phyloP scores from a whole-genome alignment of 2,797 vertebrate species.

The Carcharodon carcharias region DNA sequence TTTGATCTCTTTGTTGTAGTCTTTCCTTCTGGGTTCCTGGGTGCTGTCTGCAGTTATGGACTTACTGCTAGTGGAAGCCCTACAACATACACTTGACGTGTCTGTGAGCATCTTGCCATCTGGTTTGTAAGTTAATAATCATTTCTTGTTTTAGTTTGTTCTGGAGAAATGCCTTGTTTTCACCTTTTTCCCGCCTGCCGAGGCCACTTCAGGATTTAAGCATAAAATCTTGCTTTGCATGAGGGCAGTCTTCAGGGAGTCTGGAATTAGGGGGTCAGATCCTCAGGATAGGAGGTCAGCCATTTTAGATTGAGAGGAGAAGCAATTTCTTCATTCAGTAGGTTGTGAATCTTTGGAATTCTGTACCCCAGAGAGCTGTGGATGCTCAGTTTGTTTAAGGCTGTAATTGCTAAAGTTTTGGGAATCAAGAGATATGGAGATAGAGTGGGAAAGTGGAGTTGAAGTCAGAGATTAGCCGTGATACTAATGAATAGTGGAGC shows the following conservation, averaged over 20 bases:
- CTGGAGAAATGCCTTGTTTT: background rate
- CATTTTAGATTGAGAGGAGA: too few relatives aligned
- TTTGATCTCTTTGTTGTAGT: conserved; percentile 59
- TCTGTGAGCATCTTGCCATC: conserved; percentile 78
- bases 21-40: conserved; percentile 85
- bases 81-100: conserved; percentile 67
- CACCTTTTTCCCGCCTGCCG: background rate
- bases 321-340: background rate
- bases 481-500: background rate
- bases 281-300: background rate
- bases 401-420: background rate
- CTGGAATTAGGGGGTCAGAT: background rate
- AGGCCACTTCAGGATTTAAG: background rate
- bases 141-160: conserved; percentile 33
- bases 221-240: background rate
- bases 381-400: background rate
- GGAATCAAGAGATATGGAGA: background rate
- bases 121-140: conserved; percentile 79
- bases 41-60: conserved; percentile 79
- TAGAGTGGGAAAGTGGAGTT: too few relatives aligned
- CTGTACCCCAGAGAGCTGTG: background rate
- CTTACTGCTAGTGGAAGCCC: conserved; percentile 67
- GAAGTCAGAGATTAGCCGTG: too few relatives aligned
- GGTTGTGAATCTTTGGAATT: background rate
- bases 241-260: background rate